Evolutionary conservation across 2,888 invertebrate species (phyloP), one percentile per base, ranked within the genome.

Genomic region (Himalopsyche kuldschensis): DNA sequence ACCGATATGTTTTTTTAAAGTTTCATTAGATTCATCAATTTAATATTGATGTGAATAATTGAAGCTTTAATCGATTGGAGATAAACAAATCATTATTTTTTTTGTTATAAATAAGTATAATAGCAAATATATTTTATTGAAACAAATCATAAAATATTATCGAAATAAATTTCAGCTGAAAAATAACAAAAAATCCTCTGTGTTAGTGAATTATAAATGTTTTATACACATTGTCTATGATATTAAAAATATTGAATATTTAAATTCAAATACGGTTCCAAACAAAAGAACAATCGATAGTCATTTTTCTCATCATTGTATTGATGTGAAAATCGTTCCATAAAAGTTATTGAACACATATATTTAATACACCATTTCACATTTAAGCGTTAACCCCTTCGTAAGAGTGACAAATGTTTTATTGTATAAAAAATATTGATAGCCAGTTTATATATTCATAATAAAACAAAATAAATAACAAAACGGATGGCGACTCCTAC

Each of bases 401-500:
- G 6, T 82, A 32, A 35, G 35, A 31, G 55, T 82, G 84, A 84
- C 82, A 84, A 81, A 84, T 84, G 84, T 80, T 80, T 81, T 80
- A 30, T 69, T 63, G 75, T 31, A 69, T 69, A 77, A 77, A 35
- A 55, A 76, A 24, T 81, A 84, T 84, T 83, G 82, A 84, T 81
- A 77, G 30, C 69, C 75, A 76, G 15, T 79, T 84, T 79, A 84
- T n/a, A 84, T 83, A 84, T 84, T 84, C 84, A 84, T 78, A 31
- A 80, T 80, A 82, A 80, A 75, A 81, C 76, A 82, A 35, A 79
- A 79, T 31, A 63, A 79, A 79, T 48, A 81, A 48, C 55, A 77
- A 17, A 75, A 75, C 75, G 80, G 82, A 81, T 78, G 81, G 83
- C 81, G 79, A 82, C 78, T 77, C 79, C 48, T 69, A 55, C 80